A percentile compares a stretch with the other conserved stretches of the same genome.
phyloP scores from a whole-genome alignment of 2,888 invertebrate species.

The Epistrophe eligans region DNA sequence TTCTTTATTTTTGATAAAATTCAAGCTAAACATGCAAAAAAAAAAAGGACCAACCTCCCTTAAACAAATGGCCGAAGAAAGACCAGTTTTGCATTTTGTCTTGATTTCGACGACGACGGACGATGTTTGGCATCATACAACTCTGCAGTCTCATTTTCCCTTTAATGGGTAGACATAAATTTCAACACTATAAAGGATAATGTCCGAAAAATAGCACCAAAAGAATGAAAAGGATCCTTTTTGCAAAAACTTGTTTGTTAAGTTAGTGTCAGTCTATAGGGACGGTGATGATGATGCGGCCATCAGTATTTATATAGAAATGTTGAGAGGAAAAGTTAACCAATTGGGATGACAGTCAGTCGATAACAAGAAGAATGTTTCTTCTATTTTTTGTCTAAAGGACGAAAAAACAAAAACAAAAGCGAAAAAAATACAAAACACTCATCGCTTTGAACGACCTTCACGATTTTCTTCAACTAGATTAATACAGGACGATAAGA shows the following conservation, averaged over 20 bases:
- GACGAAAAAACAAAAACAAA: neutral
- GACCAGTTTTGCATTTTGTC: conserved; percentile 51
- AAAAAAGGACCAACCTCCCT: conserved; percentile 2
- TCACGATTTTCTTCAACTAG: conserved; percentile 62
- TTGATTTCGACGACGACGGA: neutral
- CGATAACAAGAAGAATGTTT: conserved; percentile 64
- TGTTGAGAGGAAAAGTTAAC: conserved; percentile 39
- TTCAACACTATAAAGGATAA: conserved; percentile 67
- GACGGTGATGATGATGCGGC: neutral
- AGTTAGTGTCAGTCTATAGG: conserved; percentile 24
- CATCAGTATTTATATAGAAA: neutral
- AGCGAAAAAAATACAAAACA: conserved; percentile 35
- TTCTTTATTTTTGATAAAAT: conserved; percentile 11
- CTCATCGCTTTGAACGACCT: conserved; percentile 50
- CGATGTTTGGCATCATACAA: conserved; percentile 33
- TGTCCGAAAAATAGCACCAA: conserved; percentile 54
- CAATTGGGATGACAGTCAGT: conserved; percentile 65
- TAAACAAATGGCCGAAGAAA: conserved; percentile 43
- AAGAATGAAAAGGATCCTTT: conserved; percentile 32
- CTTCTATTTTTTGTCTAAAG: neutral
- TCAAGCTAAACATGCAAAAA: conserved; percentile 23
- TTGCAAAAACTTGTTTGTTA: neutral
- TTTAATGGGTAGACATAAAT: conserved; percentile 50
- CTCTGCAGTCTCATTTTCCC: conserved; percentile 15
- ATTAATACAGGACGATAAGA: conserved; percentile 67